phyloP scores from a whole-genome alignment of 2,113 vertebrate species.

The Phaethornis superciliosus region DNA sequence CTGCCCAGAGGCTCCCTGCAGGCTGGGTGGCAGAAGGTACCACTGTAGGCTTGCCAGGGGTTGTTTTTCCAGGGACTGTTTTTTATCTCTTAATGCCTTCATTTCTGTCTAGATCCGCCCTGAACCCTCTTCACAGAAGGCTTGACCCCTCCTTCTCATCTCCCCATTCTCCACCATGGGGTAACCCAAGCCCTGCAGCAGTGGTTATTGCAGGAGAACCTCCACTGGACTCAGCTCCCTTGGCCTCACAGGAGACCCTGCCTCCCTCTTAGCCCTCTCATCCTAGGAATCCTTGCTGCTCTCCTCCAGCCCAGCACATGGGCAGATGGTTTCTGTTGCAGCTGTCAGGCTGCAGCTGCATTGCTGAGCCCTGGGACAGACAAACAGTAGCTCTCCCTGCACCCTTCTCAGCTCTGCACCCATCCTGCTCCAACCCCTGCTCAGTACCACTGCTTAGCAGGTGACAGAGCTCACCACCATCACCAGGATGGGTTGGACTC shows the following conservation, averaged over 20 bases:
- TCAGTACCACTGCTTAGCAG: rapidly evolving
- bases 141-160: background rate
- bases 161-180: rapidly evolving
- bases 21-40: background rate
- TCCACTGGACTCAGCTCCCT: background rate
- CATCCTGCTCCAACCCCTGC: background rate
- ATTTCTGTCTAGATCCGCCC: background rate
- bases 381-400: background rate
- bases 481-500: rapidly evolving
- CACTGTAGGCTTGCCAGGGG: background rate
- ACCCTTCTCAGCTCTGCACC: background rate
- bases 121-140: background rate
- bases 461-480: background rate
- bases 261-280: background rate
- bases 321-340: slow-evolving; percentile 43
- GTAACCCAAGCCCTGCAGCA: background rate
- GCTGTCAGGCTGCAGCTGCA: background rate
- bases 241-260: background rate
- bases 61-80: background rate
- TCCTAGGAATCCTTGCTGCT: slow-evolving; percentile 5
- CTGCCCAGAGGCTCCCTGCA: background rate
- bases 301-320: background rate
- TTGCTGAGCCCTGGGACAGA: rapidly evolving
- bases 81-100: background rate
- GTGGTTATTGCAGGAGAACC: background rate